Conservation (phyloP, 2,888 invertebrate genomes). For the Ormyrus rosae region DNA sequence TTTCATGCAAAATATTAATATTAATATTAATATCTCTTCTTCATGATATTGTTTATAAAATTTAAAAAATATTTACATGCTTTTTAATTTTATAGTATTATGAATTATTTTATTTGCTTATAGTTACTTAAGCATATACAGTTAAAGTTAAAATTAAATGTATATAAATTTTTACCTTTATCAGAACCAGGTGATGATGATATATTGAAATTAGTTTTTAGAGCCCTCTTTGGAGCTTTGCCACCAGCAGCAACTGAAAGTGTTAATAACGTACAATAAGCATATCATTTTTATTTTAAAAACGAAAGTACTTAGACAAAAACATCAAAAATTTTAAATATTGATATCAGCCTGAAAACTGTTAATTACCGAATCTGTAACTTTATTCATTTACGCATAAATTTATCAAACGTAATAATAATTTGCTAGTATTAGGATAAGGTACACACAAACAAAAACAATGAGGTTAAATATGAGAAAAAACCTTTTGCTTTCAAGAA, state of each 20-base stretch:
- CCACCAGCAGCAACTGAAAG: conserved; percentile 56
- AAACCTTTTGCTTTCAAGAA: neutral
- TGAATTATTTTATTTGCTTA: no score
- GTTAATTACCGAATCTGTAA: neutral
- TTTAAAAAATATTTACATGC: no score
- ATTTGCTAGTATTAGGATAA: neutral
- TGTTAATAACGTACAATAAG: neutral
- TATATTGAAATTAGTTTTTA: neutral
- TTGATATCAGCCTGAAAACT: neutral
- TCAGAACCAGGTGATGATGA: conserved; percentile 28
- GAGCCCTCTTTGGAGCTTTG: conserved; percentile 52
- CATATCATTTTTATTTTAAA: no score
- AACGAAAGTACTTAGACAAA: no score
- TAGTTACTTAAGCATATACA: no score
- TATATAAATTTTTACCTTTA: conserved; percentile 34
- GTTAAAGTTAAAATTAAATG: neutral
- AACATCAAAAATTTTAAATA: no score
- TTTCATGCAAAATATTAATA: no score
- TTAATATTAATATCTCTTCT: no score
- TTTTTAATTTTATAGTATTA: no score
- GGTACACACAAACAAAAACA: neutral
- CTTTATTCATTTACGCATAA: neutral
- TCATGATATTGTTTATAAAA: no score
- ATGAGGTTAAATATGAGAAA: neutral
- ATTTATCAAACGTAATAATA: neutral